phyloP scores from a whole-genome alignment of 2,888 invertebrate species.

The Dusona sp. region DNA sequence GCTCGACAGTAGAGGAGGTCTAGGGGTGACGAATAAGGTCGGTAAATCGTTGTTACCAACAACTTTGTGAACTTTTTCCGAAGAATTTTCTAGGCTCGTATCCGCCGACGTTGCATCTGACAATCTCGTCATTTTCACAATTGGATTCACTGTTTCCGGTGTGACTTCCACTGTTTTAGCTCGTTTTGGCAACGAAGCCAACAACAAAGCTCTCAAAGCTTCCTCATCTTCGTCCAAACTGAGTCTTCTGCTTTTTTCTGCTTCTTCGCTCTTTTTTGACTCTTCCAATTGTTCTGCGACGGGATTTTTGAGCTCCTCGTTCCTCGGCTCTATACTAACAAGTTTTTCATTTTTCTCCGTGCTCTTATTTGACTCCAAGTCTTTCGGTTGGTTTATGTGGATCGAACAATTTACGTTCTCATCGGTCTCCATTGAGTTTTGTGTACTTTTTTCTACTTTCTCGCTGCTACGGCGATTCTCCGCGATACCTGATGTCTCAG shows the following conservation, averaged over 20 bases:
- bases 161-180: conserved; percentile 46
- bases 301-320: not conserved
- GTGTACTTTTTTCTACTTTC: not conserved
- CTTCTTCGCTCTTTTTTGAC: conserved; percentile 8
- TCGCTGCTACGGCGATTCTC: conserved; percentile 11
- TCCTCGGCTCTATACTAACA: not conserved
- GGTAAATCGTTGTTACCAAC: conserved; percentile 1
- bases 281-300: not conserved
- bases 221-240: conserved; percentile 83
- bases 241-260: conserved; percentile 72
- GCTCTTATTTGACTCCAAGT: conserved; percentile 11
- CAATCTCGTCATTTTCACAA: conserved; percentile 13
- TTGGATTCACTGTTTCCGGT: conserved; percentile 30
- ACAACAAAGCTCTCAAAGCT: conserved; percentile 78
- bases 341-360: not conserved
- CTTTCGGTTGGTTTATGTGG: conserved; percentile 13
- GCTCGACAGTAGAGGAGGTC: conserved; percentile 22
- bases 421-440: not conserved
- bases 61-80: conserved; percentile 16
- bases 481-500: not conserved
- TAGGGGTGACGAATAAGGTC: conserved; percentile 30
- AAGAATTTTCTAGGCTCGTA: conserved; percentile 27
- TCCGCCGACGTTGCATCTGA: conserved; percentile 27
- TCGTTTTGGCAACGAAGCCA: conserved; percentile 81
- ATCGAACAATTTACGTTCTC: not conserved